phyloP scores from a whole-genome alignment of 2,797 vertebrate genomes.

The Chrysolophus pictus region DNA sequence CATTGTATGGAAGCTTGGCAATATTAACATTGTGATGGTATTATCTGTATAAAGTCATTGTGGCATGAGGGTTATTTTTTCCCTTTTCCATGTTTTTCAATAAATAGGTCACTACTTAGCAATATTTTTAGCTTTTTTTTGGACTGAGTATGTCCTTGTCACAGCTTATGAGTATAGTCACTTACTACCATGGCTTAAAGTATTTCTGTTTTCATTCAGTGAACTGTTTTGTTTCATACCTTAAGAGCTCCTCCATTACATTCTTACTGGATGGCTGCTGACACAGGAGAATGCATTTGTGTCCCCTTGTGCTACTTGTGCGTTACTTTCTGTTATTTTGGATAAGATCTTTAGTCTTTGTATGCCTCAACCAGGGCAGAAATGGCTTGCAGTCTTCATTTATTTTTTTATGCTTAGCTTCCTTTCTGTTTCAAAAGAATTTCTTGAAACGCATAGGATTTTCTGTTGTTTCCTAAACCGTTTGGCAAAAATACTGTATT shows the following conservation, averaged over 20 bases:
- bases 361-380: not conserved
- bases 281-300: fast-evolving
- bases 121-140: not conserved
- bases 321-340: too few species aligned
- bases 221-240: not conserved
- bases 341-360: fast-evolving
- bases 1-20: fast-evolving
- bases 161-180: fast-evolving
- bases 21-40: fast-evolving
- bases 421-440: not conserved
- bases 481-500: not conserved
- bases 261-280: not conserved
- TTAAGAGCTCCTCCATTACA: not conserved
- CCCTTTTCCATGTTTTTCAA: not conserved
- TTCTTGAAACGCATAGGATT: not conserved
- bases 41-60: fast-evolving
- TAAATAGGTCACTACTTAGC: not conserved
- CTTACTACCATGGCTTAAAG: not conserved
- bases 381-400: not conserved
- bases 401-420: not conserved
- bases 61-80: not conserved
- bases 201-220: not conserved
- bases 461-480: not conserved
- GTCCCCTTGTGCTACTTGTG: not conserved
- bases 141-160: not conserved